Conservation (phyloP, 2,797 vertebrate genomes). For the Dendrocincla tyrannina region DNA sequence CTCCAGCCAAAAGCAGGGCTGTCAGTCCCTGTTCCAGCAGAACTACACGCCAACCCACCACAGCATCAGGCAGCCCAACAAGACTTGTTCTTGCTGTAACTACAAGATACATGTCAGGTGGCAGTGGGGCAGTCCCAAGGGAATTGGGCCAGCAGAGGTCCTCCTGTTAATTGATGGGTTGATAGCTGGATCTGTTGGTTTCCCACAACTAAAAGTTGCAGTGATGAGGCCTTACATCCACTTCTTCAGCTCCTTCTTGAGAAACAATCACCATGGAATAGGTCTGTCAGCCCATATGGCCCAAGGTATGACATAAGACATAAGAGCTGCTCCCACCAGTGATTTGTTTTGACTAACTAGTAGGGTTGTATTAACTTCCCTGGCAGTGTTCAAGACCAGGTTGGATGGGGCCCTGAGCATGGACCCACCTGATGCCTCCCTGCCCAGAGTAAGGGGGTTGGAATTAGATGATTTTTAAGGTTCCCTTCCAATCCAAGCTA, state of each 20-base stretch:
- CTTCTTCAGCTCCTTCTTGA: background rate
- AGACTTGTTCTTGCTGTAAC: background rate
- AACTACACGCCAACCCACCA: background rate
- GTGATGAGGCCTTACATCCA: background rate
- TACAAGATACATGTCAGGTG: background rate
- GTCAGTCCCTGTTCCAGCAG: background rate
- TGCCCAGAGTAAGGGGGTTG: background rate
- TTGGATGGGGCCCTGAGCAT: background rate
- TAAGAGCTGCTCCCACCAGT: background rate
- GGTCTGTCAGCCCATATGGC: background rate
- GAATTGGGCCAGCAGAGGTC: background rate
- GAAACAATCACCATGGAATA: background rate
- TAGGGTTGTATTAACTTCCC: background rate
- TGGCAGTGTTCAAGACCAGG: background rate
- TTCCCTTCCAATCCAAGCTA: background rate
- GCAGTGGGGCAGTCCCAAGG: background rate
- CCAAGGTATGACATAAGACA: background rate
- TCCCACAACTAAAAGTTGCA: background rate
- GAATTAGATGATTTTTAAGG: background rate
- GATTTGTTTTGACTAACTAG: background rate
- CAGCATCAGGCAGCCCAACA: background rate
- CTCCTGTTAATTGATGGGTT: background rate
- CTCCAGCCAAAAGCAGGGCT: background rate
- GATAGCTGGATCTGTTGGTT: background rate
- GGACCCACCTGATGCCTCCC: background rate